These are phyloP conservation scores for Brachyrhaphis roseni DNA, from an alignment of 2,797 vertebrate species.

Conservation along the genomic window DNA sequence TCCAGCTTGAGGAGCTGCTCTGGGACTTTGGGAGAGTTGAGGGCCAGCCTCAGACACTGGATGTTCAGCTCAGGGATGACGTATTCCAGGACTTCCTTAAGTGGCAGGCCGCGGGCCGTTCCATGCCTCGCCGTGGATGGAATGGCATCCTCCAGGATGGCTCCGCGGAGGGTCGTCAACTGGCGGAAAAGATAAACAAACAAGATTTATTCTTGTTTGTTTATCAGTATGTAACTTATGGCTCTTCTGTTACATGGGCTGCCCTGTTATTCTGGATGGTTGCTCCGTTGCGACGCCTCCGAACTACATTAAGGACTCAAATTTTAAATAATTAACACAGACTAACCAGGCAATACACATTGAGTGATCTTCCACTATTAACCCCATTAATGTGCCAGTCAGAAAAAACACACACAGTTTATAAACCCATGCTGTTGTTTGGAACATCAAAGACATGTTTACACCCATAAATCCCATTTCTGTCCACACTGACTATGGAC, in stretches of 20 bases:
- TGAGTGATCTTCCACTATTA: slow-evolving; percentile 61
- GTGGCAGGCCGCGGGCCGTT: slow-evolving; percentile 91
- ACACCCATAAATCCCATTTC: slow-evolving; percentile 47
- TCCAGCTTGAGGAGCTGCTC: slow-evolving; percentile 97
- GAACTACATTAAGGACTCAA: slow-evolving; percentile 41
- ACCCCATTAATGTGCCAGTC: slow-evolving; percentile 55
- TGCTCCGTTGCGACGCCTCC: slow-evolving; percentile 37
- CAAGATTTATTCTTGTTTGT: slow-evolving; percentile 11
- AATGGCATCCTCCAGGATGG: slow-evolving; percentile 95
- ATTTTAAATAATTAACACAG: slow-evolving; percentile 68
- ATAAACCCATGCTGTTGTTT: slow-evolving; percentile 38
- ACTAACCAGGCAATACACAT: slow-evolving; percentile 49
- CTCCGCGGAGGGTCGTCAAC: slow-evolving; percentile 94
- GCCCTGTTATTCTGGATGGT: slow-evolving; percentile 41
- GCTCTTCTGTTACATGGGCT: not conserved
- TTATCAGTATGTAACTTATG: slow-evolving; percentile 1
- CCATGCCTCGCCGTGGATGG: slow-evolving; percentile 95
- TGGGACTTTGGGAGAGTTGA: slow-evolving; percentile 89
- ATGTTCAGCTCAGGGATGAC: slow-evolving; percentile 94
- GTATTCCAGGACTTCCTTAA: slow-evolving; percentile 96
- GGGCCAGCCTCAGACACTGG: slow-evolving; percentile 90
- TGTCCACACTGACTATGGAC: slow-evolving; percentile 24
- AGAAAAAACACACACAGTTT: slow-evolving; percentile 31
- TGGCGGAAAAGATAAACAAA: slow-evolving; percentile 59
- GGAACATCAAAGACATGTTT: slow-evolving; percentile 47